Percentiles rank a stretch among this genome's conserved stretches.
These are phyloP conservation scores for Leucosticte australis DNA, from an alignment of 2,113 vertebrate species.

Conservation along the genomic window DNA sequence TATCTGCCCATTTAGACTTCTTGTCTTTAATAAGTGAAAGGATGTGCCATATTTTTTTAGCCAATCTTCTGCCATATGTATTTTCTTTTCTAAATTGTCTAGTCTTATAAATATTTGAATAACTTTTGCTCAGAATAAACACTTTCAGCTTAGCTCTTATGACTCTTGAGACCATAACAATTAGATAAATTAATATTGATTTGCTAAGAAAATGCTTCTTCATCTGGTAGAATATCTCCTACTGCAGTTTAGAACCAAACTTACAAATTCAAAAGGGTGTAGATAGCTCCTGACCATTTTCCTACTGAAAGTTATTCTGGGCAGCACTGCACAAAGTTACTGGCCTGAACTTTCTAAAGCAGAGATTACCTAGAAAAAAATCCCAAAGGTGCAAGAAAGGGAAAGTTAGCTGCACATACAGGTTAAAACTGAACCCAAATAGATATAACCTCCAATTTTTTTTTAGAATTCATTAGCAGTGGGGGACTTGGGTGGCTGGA, in stretches of 20 bases:
- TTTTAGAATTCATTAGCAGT: neutral
- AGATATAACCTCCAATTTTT: neutral
- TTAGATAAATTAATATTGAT: conserved; percentile 79
- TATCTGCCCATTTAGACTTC: neutral
- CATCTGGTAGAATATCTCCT: conserved; percentile 70
- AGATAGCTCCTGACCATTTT: conserved; percentile 67
- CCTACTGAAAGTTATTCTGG: conserved; percentile 70
- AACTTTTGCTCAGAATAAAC: conserved; percentile 76
- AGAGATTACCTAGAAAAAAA: conserved; percentile 29
- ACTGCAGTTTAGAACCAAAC: conserved; percentile 61
- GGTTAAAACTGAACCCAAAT: neutral
- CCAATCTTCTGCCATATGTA: conserved; percentile 61
- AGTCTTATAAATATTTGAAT: conserved; percentile 78
- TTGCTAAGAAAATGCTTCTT: conserved; percentile 76
- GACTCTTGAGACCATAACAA: conserved; percentile 71
- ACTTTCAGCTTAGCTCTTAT: conserved; percentile 68
- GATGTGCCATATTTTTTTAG: neutral
- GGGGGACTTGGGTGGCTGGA: neutral
- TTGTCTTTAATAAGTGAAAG: conserved; percentile 42
- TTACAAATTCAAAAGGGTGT: conserved; percentile 55
- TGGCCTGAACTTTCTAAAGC: conserved; percentile 31
- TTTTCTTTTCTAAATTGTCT: conserved; percentile 76
- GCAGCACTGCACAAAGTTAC: conserved; percentile 59
- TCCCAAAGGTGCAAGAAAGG: neutral
- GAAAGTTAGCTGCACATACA: neutral